Conservation (phyloP, 2,888 invertebrate species). For the Ophion obscuratus region DNA sequence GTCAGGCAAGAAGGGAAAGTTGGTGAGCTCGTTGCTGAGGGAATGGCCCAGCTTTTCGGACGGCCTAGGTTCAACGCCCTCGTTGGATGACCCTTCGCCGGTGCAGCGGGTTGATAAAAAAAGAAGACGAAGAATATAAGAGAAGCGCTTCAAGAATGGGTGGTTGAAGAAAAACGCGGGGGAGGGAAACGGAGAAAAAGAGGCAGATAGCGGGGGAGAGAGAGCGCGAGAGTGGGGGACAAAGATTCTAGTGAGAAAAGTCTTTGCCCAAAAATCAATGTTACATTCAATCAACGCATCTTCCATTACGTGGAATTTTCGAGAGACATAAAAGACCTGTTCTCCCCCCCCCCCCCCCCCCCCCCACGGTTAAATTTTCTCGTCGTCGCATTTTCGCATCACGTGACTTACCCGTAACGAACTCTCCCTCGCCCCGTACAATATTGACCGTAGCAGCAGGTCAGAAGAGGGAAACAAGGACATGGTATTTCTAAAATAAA, state of each 20-base stretch:
- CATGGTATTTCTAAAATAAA: conserved; percentile 16
- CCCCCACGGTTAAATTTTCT: too few relatives aligned
- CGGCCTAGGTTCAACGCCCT: conserved; percentile 67
- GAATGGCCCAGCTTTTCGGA: conserved; percentile 66
- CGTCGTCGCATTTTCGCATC: too few relatives aligned
- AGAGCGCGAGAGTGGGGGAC: not conserved
- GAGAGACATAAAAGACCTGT: conserved; percentile 10
- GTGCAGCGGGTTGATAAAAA: conserved; percentile 22
- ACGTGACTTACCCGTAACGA: too few relatives aligned
- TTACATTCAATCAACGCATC: conserved; percentile 45
- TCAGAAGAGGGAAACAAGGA: conserved; percentile 10
- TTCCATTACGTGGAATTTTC: conserved; percentile 32
- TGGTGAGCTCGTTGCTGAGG: conserved; percentile 64
- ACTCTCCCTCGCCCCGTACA: too few relatives aligned
- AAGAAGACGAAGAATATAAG: conserved; percentile 38
- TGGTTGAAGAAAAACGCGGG: conserved; percentile 5
- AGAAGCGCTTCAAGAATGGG: not conserved
- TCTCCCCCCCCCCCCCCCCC: not conserved
- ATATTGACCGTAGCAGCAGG: too few relatives aligned
- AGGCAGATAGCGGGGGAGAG: conserved; percentile 31
- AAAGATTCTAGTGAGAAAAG: conserved; percentile 31
- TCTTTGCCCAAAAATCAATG: conserved; percentile 58
- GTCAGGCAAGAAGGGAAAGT: conserved; percentile 69
- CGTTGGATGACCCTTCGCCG: conserved; percentile 57
- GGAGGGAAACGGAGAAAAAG: conserved; percentile 10